Percentiles rank a stretch among this genome's conserved stretches.
phyloP scores from a whole-genome alignment of 2,888 invertebrate genomes.

The Copidosoma aretas region DNA sequence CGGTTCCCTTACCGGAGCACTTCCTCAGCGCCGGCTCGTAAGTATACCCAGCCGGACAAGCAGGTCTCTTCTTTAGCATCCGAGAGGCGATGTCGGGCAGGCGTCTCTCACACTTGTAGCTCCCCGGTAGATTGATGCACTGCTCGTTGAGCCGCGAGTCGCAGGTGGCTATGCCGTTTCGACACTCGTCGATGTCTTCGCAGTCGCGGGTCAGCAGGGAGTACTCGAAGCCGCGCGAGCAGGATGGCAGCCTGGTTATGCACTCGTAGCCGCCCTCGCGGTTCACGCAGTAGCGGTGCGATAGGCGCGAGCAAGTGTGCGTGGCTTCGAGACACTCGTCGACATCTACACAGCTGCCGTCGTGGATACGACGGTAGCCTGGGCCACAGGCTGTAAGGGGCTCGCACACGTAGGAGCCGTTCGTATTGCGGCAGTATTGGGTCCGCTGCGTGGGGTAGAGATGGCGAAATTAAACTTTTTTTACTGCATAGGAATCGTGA shows the following conservation, averaged over 20 bases:
- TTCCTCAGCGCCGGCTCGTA: conserved; percentile 52
- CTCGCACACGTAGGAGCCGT: conserved; percentile 54
- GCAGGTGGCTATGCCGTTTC: conserved; percentile 58
- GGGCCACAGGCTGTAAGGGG: conserved; percentile 46
- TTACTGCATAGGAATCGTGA: no score
- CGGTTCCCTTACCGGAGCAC: conserved; percentile 35
- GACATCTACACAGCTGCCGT: conserved; percentile 69
- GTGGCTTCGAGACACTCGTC: conserved; percentile 71
- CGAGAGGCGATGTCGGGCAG: conserved; percentile 13
- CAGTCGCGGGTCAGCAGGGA: conserved; percentile 49
- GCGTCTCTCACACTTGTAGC: conserved; percentile 59
- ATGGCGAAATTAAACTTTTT: no score
- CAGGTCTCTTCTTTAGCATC: conserved; percentile 43
- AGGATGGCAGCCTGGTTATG: conserved; percentile 54
- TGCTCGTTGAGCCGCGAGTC: conserved; percentile 58
- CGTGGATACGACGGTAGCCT: conserved; percentile 57
- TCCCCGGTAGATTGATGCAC: conserved; percentile 66
- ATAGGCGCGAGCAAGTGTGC: conserved; percentile 54
- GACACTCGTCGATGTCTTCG: conserved; percentile 68
- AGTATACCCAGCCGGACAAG: conserved; percentile 58
- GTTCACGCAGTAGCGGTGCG: conserved; percentile 63
- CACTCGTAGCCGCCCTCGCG: conserved; percentile 64
- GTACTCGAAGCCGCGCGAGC: conserved; percentile 52
- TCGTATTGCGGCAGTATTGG: conserved; percentile 51
- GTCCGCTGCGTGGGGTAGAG: conserved; percentile 31